phyloP scores from a whole-genome alignment of 2,113 vertebrate genomes.

The Gambusia holbrooki region DNA sequence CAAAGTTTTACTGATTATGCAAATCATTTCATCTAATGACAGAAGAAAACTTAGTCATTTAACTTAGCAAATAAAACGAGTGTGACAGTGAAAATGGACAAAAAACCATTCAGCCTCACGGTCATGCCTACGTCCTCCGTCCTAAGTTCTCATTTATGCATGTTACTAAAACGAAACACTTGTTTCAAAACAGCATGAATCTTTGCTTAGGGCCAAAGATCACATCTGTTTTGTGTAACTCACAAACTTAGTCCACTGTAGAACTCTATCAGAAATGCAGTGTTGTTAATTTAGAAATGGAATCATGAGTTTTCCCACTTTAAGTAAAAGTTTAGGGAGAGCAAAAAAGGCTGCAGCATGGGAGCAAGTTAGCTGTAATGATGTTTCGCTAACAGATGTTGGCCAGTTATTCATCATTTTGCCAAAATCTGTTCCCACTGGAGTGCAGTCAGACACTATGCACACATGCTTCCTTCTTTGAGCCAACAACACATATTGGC shows the following conservation, averaged over 20 bases:
- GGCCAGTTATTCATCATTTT: constrained; percentile 76
- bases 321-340: constrained; percentile 37
- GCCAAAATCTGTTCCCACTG: constrained; percentile 67
- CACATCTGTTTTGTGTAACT: constrained; percentile 64
- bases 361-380: constrained; percentile 74
- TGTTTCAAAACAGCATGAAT: constrained; percentile 22
- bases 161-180: constrained; percentile 48
- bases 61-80: constrained; percentile 10
- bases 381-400: constrained; percentile 83
- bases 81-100: not conserved
- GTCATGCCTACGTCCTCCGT: constrained; percentile 21
- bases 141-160: constrained; percentile 28
- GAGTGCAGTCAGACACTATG: constrained; percentile 55
- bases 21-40: constrained; percentile 57
- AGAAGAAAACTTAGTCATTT: constrained; percentile 39
- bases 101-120: constrained; percentile 3
- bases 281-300: constrained; percentile 56
- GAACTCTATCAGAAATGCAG: constrained; percentile 42
- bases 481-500: constrained; percentile 45
- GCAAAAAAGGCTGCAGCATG: constrained; percentile 55
- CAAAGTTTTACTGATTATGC: constrained; percentile 59
- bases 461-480: constrained; percentile 54
- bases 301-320: constrained; percentile 56
- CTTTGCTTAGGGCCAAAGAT: constrained; percentile 37
- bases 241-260: constrained; percentile 33